Conservation (phyloP, 2,888 invertebrate species). For the Acronicta leporina region DNA sequence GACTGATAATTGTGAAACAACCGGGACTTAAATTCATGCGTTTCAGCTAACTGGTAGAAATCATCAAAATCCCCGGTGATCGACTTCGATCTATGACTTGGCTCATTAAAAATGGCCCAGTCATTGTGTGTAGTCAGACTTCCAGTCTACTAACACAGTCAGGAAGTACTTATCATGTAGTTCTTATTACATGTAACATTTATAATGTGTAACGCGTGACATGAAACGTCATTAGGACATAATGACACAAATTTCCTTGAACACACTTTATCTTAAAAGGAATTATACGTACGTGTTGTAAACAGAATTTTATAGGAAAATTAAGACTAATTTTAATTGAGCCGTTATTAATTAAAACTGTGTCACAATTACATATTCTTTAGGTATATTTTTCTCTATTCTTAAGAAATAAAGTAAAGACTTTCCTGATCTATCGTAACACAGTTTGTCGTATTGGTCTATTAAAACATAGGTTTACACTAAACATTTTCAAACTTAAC, state of each 20-base stretch:
- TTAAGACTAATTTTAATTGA: background rate
- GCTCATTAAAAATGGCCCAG: conserved; percentile 24
- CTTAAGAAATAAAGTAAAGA: no score
- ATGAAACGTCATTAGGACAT: conserved; percentile 35
- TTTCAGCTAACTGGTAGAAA: background rate
- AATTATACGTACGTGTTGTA: conserved; percentile 16
- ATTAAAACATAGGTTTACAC: no score
- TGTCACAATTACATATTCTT: no score
- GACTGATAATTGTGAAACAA: no score
- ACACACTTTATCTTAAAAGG: conserved; percentile 17
- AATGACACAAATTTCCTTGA: conserved; percentile 40
- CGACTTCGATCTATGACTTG: conserved; percentile 10
- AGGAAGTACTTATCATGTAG: conserved; percentile 19
- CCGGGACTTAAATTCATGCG: no score
- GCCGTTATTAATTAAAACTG: background rate
- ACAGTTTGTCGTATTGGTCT: no score
- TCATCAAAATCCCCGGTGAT: background rate
- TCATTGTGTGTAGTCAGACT: conserved; percentile 36
- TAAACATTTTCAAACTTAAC: no score
- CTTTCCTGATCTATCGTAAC: no score
- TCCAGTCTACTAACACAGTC: conserved; percentile 19
- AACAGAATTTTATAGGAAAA: conserved; percentile 4
- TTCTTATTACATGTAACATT: conserved; percentile 29
- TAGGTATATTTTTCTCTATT: no score
- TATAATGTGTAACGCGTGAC: conserved; percentile 23